These are phyloP conservation scores for Linepithema humile DNA, from an alignment of 1,140 invertebrate species.

Conservation along the genomic window DNA sequence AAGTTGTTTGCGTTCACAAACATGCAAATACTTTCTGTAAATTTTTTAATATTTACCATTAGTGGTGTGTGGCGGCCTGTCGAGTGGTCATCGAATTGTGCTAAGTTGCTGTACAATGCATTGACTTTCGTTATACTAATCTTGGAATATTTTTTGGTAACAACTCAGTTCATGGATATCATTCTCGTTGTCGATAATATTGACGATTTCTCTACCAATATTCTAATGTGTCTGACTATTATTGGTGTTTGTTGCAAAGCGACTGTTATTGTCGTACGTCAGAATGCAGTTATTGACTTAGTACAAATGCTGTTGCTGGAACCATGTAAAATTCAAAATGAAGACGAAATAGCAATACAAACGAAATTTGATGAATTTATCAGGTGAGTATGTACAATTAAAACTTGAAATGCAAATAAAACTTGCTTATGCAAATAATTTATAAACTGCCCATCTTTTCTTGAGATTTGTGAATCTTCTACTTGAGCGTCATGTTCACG, in stretches of 20 bases:
- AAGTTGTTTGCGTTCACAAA: not conserved
- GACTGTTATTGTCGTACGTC: not conserved
- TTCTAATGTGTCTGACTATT: not conserved
- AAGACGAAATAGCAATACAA: conserved; percentile 16
- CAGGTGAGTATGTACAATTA: conserved; percentile 1
- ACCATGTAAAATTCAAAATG: not conserved
- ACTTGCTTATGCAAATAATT: too few species aligned
- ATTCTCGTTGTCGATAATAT: not conserved
- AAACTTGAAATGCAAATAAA: too few species aligned
- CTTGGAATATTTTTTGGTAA: not conserved
- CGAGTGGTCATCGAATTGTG: not conserved
- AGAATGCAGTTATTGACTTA: not conserved
- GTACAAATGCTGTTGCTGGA: not conserved
- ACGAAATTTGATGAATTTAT: conserved; percentile 37
- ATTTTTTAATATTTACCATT: conserved; percentile 5
- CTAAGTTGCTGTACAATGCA: not conserved
- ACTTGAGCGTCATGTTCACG: too few species aligned
- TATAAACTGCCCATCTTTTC: too few species aligned
- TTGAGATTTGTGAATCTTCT: too few species aligned
- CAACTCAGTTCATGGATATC: conserved; percentile 3
- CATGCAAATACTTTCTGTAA: conserved; percentile 20
- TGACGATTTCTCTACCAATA: not conserved
- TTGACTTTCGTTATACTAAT: not conserved
- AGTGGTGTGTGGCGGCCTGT: conserved; percentile 41
- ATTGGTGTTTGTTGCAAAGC: conserved; percentile 36